Conservation (phyloP, 2,113 vertebrate genomes). For the Triplophysa dalaica region DNA sequence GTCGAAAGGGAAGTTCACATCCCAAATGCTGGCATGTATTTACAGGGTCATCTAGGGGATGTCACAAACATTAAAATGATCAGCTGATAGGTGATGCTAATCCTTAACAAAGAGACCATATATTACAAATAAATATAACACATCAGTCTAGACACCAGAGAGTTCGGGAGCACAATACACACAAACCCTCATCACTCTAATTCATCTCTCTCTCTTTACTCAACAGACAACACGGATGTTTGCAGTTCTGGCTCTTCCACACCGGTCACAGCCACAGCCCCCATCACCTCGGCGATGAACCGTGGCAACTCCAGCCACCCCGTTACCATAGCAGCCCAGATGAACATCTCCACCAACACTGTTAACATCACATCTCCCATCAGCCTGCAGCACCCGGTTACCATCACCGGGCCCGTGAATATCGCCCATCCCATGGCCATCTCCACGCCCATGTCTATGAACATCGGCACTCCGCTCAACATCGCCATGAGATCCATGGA, state of each 20-base stretch:
- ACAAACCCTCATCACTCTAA: background rate
- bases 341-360: conserved; percentile 97
- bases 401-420: conserved; percentile 94
- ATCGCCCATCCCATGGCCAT: conserved; percentile 95
- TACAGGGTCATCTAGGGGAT: background rate
- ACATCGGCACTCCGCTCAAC: conserved; percentile 91
- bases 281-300: conserved; percentile 71
- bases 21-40: too few species aligned
- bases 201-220: background rate
- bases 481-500: conserved; percentile 97
- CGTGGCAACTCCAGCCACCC: conserved; percentile 79
- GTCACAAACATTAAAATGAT: background rate
- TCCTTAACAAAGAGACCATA: too few species aligned
- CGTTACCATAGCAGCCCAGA: conserved; percentile 94
- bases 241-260: conserved; percentile 90
- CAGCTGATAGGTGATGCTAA: too few species aligned
- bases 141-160: conserved; percentile 3
- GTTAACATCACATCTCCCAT: conserved; percentile 94
- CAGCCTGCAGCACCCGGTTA: conserved; percentile 93
- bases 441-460: conserved; percentile 95
- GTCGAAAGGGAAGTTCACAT: too few species aligned
- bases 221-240: conserved; percentile 85
- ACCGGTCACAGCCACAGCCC: conserved; percentile 69
- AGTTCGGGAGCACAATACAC: conserved; percentile 1
- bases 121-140: background rate